Conservation (phyloP, 2,888 invertebrate species). For the Ptychoptera albimana region DNA sequence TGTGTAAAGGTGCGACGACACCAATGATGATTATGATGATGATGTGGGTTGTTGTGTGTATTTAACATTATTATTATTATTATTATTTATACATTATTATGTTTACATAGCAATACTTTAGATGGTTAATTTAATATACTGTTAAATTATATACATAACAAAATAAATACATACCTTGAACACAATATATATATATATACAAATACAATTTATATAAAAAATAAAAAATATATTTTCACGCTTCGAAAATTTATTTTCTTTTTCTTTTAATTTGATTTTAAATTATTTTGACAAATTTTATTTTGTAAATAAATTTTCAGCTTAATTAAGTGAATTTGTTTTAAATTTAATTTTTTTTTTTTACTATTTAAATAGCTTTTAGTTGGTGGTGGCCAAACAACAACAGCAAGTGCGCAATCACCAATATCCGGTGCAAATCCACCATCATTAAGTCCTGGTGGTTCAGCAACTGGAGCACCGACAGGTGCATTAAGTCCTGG, state of each 20-base stretch:
- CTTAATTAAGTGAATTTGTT: background rate
- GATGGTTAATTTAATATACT: too few species aligned
- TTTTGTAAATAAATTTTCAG: background rate
- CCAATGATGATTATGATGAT: background rate
- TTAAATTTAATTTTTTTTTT: background rate
- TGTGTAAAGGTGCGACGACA: background rate
- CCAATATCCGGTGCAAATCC: slow-evolving; percentile 62
- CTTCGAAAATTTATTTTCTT: too few species aligned
- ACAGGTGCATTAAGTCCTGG: slow-evolving; percentile 26
- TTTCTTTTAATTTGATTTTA: too few species aligned
- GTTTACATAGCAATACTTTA: too few species aligned
- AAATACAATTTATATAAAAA: too few species aligned
- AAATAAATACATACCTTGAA: too few species aligned
- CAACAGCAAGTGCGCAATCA: slow-evolving; percentile 53
- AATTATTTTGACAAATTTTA: background rate
- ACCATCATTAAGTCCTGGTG: slow-evolving; percentile 50
- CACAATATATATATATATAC: too few species aligned
- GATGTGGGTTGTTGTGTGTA: too few species aligned
- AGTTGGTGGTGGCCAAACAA: slow-evolving; percentile 38
- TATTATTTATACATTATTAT: too few species aligned
- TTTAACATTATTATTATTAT: too few species aligned
- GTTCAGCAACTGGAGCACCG: slow-evolving; percentile 25
- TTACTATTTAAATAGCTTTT: slow-evolving; percentile 10
- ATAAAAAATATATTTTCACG: too few species aligned
- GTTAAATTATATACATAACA: too few species aligned